These are phyloP conservation scores for Diachrysia chrysitis DNA, from an alignment of 2,888 invertebrate species.

Conservation along the genomic window DNA sequence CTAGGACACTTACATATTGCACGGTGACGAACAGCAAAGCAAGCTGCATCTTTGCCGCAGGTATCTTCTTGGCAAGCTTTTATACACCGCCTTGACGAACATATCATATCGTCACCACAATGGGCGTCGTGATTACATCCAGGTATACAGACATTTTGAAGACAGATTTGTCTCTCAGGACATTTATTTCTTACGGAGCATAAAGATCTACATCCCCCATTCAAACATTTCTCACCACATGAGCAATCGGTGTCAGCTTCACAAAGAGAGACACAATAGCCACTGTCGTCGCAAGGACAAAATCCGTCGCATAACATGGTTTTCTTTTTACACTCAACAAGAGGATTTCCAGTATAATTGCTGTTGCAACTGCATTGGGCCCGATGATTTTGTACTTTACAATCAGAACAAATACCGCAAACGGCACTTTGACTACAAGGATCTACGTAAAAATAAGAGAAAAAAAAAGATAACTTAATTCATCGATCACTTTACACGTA, in stretches of 20 bases:
- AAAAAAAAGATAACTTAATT: constrained; percentile 12
- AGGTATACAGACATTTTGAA: constrained; percentile 92
- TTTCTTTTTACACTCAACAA: constrained; percentile 93
- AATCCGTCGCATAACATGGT: constrained; percentile 92
- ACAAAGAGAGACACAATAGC: constrained; percentile 94
- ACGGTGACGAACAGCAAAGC: constrained; percentile 94
- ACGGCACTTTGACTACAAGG: constrained; percentile 93
- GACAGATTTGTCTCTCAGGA: constrained; percentile 93
- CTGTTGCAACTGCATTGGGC: constrained; percentile 95
- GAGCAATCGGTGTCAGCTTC: constrained; percentile 91
- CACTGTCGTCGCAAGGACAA: constrained; percentile 94
- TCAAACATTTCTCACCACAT: constrained; percentile 94
- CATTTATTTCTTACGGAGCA: constrained; percentile 93
- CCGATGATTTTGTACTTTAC: constrained; percentile 94
- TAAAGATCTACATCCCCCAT: constrained; percentile 92
- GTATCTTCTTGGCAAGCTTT: constrained; percentile 92
- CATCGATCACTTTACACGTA: neutral
- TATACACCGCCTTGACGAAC: constrained; percentile 91
- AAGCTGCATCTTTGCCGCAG: constrained; percentile 95
- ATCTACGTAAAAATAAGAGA: constrained; percentile 88
- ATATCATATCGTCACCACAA: constrained; percentile 93
- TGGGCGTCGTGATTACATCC: constrained; percentile 95
- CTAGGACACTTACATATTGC: constrained; percentile 96
- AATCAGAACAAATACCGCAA: constrained; percentile 95
- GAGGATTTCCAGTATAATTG: constrained; percentile 94